phyloP scores from a whole-genome alignment of 2,888 invertebrate species.

The Isotomurus palustris region DNA sequence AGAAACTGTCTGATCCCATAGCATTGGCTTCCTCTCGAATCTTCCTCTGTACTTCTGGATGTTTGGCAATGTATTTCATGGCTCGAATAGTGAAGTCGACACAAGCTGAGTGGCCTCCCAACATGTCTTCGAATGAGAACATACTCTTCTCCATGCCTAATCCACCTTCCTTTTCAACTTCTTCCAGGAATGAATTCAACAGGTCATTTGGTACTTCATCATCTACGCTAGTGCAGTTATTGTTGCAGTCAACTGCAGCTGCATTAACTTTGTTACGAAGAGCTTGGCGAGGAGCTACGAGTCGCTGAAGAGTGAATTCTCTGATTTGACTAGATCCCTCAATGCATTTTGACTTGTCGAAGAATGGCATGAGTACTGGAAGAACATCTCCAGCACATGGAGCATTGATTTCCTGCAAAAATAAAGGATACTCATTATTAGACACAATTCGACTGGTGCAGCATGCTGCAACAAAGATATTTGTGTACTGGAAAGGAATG shows the following conservation, averaged over 20 bases:
- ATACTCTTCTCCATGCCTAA: slow-evolving; percentile 40
- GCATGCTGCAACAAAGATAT: not conserved
- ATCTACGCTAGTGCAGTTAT: slow-evolving; percentile 58
- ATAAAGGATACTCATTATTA: slow-evolving; percentile 59
- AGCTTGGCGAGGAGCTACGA: slow-evolving; percentile 55
- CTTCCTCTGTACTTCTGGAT: slow-evolving; percentile 59
- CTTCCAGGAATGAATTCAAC: slow-evolving; percentile 63
- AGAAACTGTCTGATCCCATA: slow-evolving; percentile 55
- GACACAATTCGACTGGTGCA: not conserved
- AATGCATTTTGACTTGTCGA: slow-evolving; percentile 62
- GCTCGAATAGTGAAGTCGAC: slow-evolving; percentile 76
- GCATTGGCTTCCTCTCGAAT: slow-evolving; percentile 66
- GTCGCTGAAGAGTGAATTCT: slow-evolving; percentile 66
- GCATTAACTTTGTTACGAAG: not conserved
- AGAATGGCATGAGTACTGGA: slow-evolving; percentile 73
- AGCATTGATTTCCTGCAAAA: slow-evolving; percentile 74
- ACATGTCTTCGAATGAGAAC: slow-evolving; percentile 63
- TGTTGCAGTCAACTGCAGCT: slow-evolving; percentile 55
- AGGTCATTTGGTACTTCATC: slow-evolving; percentile 57
- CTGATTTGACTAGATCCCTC: slow-evolving; percentile 64
- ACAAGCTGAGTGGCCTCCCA: slow-evolving; percentile 82
- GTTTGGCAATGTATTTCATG: slow-evolving; percentile 62
- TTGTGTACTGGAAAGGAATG: no score
- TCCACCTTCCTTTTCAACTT: slow-evolving; percentile 48
- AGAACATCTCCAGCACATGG: slow-evolving; percentile 81